Base-by-base conservation (phyloP, 2,113 vertebrate species). In the Oostethus manadensis region DNA sequence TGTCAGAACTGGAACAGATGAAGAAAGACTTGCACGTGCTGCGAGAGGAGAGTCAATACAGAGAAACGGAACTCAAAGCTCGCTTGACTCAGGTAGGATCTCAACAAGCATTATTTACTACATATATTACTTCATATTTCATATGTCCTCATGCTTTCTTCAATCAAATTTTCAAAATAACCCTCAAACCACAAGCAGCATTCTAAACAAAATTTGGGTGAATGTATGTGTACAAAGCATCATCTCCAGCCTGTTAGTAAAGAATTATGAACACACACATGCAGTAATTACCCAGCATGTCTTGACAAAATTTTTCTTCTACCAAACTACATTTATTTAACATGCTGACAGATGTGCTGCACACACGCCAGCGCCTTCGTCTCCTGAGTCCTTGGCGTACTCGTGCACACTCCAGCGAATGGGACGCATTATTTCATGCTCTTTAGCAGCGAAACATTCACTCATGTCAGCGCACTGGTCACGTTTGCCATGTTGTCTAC, bases 1-100 rank as follows among this genome's bases (percentile, higher is more conserved):
- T 48, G 56, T 44, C 59, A 87, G 84, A 83, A 11, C 9, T 83
- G 72, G 77, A 84, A 70, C 73, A 80, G 55, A 62, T 53, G 3
- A 78, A 57, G 56, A 76, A 76, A 49, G 78, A 82, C 17, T 15
- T 55, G 6, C 66, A 79, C 8, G 61, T 51, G 10, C 62, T 83
- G 75, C 71, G 51, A 8, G 76, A 86, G 42, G 73, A 80, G 56
- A 79, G 60, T 23, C 60, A 26, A 55, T 3, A 54, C 58, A 73
- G 75, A 56, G 79, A 85, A 74, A 29, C 20, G 1, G 70, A 83
- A 22, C 77, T 80, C 20, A 64, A 42, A 18, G 50, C 38, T 21
- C 59, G 76, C 60, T 58, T 86, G 29, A 58, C 40, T 45, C 62
- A 80, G 80, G 86, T 87, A 26, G 0, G 55, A 20, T n/a, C 11